Evolutionary conservation across 1,140 invertebrate genomes (phyloP).

Genomic region (Trichoplusia ni): DNA sequence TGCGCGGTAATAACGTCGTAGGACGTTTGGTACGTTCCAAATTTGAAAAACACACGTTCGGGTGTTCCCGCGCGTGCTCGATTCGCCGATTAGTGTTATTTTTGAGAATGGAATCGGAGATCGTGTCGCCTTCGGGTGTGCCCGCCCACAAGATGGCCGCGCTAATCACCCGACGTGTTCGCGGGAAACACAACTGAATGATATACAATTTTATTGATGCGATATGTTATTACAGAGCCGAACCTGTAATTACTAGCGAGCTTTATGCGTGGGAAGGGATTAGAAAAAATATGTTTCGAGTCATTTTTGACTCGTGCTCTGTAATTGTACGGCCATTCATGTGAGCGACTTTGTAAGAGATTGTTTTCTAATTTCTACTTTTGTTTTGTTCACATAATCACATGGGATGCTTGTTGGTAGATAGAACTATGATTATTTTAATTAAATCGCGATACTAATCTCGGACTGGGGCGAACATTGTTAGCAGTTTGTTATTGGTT

Average conservation of each 20-base stretch:
- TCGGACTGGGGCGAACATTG: neutral
- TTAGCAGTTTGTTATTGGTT: slow-evolving; percentile 1
- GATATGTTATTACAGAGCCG: slow-evolving; percentile 77
- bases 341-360: slow-evolving; percentile 58
- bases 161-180: slow-evolving; percentile 71
- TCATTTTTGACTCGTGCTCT: slow-evolving; percentile 68
- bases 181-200: slow-evolving; percentile 71
- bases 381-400: slow-evolving; percentile 28
- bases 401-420: slow-evolving; percentile 8
- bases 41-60: slow-evolving; percentile 77
- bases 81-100: slow-evolving; percentile 79
- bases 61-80: slow-evolving; percentile 68
- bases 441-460: slow-evolving; percentile 13
- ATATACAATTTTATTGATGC: slow-evolving; percentile 80
- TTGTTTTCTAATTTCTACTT: slow-evolving; percentile 37
- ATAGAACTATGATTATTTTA: slow-evolving; percentile 29
- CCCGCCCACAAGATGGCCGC: slow-evolving; percentile 78
- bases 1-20: slow-evolving; percentile 68
- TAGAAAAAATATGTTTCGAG: slow-evolving; percentile 71
- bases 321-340: slow-evolving; percentile 72
- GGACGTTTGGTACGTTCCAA: slow-evolving; percentile 59
- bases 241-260: slow-evolving; percentile 76
- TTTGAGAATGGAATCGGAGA: slow-evolving; percentile 77
- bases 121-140: slow-evolving; percentile 74
- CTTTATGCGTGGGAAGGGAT: slow-evolving; percentile 76